A percentile compares a stretch with the other conserved stretches of the same genome.
Conservation (phyloP, 2,113 vertebrate species). For the Callipepla squamata region DNA sequence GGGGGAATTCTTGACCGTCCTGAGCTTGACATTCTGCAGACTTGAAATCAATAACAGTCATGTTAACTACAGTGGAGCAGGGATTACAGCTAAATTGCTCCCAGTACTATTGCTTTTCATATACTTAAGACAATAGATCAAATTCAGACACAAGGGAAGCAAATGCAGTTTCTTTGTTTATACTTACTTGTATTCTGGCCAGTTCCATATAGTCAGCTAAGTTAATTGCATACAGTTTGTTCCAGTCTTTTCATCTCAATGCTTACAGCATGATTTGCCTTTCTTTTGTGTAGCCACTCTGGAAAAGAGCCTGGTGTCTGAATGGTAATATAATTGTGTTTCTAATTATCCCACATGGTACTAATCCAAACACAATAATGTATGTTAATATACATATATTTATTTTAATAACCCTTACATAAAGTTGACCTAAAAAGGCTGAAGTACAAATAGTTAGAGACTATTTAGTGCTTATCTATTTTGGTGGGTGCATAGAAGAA, state of each 20-base stretch:
- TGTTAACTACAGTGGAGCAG: background rate
- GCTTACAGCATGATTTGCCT: conserved; percentile 2
- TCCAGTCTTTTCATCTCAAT: conserved; percentile 1
- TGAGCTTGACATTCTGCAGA: background rate
- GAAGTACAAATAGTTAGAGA: background rate
- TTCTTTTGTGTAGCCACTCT: background rate
- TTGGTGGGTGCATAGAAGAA: background rate
- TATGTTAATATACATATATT: background rate
- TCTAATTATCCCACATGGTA: conserved; percentile 5
- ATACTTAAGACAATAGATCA: background rate
- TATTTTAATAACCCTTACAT: background rate
- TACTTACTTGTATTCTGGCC: background rate
- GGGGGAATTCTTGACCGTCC: background rate
- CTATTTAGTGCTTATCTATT: background rate
- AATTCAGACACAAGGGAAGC: background rate
- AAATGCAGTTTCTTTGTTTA: background rate
- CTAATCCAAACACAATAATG: conserved; percentile 3
- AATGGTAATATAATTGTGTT: conserved; percentile 14
- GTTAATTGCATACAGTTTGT: conserved; percentile 4
- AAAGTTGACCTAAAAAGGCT: background rate
- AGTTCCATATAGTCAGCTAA: background rate
- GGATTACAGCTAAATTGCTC: background rate
- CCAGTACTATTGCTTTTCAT: background rate
- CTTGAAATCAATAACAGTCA: background rate
- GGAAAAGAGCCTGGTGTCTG: background rate